Evolutionary conservation across 1,140 invertebrate species (phyloP), one percentile per base, ranked within the genome.

Genomic region (Eueides isabella): DNA sequence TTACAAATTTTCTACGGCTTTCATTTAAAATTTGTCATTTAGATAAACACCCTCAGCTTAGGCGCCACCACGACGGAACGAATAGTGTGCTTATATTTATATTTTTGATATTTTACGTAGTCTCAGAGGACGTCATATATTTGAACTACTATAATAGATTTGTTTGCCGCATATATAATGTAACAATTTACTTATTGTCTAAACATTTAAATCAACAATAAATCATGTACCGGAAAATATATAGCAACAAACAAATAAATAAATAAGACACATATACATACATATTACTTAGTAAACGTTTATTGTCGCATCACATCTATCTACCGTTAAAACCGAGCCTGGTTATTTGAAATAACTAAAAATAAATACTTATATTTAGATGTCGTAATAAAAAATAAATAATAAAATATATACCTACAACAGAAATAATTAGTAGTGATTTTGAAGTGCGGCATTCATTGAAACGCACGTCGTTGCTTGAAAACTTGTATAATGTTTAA

Each of bases 231-330:
- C 9, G 9, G 3, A 11, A 55, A 55, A 55, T 55, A 23, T 55
- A 26, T 55, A 26, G n/a, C 6, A 12, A 55, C 26, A 55, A 55
- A 55, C 48, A 55, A 26, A 55, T 26, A 23, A 23, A 55, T 23
- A 55, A 55, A 2, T 9, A 55, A 26, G 19, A 55, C 48, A n/a
- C n/a, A n/a, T n/a, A 55, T 55, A 12, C 0, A 55, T 3, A 55
- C 23, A 12, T 55, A 55, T 5, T 55, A 55, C 48, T 55, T 55
- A 23, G 48, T 23, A 55, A 26, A 12, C 48, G 48, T 55, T 55
- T 55, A 55, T 55, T 19, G 48, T 55, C 19, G 48, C 26, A 55
- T 55, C 48, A 55, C 48, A 55, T 23, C 48, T 23, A 55, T 55
- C 48, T 11, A 55, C 19, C 19, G 23, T 23, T 7, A 23, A n/a